These are phyloP conservation scores for Hystrix brachyura DNA, from an alignment of 2,113 vertebrate genomes.

Conservation along the genomic window DNA sequence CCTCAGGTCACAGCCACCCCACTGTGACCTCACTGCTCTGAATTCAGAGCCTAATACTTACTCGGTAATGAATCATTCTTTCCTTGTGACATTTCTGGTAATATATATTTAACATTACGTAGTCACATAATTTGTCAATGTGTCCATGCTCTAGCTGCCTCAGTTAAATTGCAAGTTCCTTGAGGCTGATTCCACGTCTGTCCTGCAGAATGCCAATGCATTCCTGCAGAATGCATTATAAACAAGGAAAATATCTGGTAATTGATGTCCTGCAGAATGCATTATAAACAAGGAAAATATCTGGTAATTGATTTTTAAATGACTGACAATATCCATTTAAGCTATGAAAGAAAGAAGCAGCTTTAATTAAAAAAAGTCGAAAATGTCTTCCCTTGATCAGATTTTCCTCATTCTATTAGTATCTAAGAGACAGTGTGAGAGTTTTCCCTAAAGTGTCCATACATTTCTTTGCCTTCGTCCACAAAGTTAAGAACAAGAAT, in stretches of 20 bases:
- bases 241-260: constrained; percentile 37
- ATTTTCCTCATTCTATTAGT: constrained; percentile 23
- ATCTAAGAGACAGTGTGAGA: background rate
- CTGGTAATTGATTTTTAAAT: constrained; percentile 16
- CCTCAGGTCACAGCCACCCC: background rate
- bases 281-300: constrained; percentile 40
- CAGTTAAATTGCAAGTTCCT: constrained; percentile 7
- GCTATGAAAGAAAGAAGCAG: constrained; percentile 12
- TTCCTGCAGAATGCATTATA: background rate
- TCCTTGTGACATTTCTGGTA: constrained; percentile 32
- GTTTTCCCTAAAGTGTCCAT: background rate
- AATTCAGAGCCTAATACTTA: background rate
- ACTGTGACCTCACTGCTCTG: background rate
- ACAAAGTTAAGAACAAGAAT: background rate
- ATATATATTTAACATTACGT: constrained; percentile 42
- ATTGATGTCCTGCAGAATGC: background rate
- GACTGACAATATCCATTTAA: constrained; percentile 44
- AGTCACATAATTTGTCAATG: constrained; percentile 15
- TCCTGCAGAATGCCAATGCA: background rate
- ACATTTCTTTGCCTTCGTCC: constrained; percentile 11
- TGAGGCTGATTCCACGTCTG: background rate
- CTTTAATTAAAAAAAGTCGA: background rate
- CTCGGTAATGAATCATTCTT: background rate
- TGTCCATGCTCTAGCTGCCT: background rate
- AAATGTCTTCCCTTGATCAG: background rate